These are phyloP conservation scores for Hemibates koningsi DNA, from an alignment of 2,113 vertebrate genomes.

Conservation along the genomic window DNA sequence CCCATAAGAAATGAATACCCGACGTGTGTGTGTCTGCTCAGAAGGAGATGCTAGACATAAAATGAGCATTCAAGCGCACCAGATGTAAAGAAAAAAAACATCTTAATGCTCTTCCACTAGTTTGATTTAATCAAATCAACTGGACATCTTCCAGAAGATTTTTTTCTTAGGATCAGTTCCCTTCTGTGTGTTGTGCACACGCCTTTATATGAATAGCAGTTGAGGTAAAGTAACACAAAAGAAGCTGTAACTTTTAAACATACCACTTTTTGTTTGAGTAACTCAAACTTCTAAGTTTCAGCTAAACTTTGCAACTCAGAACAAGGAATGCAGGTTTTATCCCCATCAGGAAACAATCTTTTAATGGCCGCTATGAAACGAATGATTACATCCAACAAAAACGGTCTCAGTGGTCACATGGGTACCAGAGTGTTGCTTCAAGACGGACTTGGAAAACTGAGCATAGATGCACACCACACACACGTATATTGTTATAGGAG, in stretches of 20 bases:
- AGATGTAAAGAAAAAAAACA: not conserved
- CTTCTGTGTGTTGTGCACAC: not conserved
- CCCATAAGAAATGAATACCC: not conserved
- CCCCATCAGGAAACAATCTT: not conserved
- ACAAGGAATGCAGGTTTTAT: not conserved
- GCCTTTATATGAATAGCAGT: not conserved
- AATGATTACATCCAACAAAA: not conserved
- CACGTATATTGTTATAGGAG: not conserved
- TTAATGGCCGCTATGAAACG: not conserved
- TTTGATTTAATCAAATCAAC: accelerated
- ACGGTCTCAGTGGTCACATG: not conserved
- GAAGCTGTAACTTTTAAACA: not conserved
- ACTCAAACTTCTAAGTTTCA: not conserved
- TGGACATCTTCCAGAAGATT: not conserved
- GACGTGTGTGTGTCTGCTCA: not conserved
- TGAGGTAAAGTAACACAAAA: not conserved
- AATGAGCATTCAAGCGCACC: not conserved
- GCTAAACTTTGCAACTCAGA: not conserved
- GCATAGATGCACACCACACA: not conserved
- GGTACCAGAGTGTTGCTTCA: not conserved
- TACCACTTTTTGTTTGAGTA: not conserved
- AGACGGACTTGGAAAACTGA: not conserved
- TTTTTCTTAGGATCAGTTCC: not conserved
- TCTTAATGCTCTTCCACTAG: not conserved
- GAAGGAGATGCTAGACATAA: not conserved